Evolutionary conservation across 2,888 invertebrate species (phyloP), one percentile per base, ranked within the genome.

Genomic region (Autographa gamma): DNA sequence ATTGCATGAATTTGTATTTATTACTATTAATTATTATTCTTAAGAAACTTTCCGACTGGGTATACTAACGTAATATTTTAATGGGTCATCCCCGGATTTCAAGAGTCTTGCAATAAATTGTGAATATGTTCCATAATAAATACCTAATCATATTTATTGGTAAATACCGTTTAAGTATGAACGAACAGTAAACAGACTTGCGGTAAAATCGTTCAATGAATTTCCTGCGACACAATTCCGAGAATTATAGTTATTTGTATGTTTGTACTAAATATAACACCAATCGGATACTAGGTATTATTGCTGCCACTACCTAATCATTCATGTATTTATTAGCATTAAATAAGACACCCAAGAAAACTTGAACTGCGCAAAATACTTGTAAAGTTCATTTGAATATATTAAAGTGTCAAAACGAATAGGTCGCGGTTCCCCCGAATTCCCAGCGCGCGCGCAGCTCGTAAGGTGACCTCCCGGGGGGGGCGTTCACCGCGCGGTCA

Each of bases 401-500:
- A 48, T 79, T 52, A 61, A 77, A 83, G 82, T 84, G 81, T 84
- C 86, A 88, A 87, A 81, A 85, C 71, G 66, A 60, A 60, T 80
- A 76, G 79, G 75, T 82, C 83, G 83, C 73, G 63, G 64, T 79
- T 79, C 79, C 89, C 88, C 89, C 91, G 85, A 91, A 90, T 88
- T 89, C 88, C 89, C 85, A 80, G 86, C 86, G 85, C 83, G 75
- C 74, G 83, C 83, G 85, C 84, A 69, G 75, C 64, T 67, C 82
- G 81, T 85, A 88, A 92, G 94, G 94, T 94, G 88, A 95, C 95
- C 93, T 94, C 93, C 92, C 93, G 92, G 93, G 92, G 90, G 91
- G 88, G 88, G 80, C 84, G 83, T 83, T 87, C 82, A 86, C 88
- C 85, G 86, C 61, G 58, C 79, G 92, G 92, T 91, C 92, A 93